A percentile compares a stretch with the other conserved stretches of the same genome.
Evolutionary conservation across 2,888 invertebrate genomes (phyloP).

Genomic region (Polylopha cassiicola): DNA sequence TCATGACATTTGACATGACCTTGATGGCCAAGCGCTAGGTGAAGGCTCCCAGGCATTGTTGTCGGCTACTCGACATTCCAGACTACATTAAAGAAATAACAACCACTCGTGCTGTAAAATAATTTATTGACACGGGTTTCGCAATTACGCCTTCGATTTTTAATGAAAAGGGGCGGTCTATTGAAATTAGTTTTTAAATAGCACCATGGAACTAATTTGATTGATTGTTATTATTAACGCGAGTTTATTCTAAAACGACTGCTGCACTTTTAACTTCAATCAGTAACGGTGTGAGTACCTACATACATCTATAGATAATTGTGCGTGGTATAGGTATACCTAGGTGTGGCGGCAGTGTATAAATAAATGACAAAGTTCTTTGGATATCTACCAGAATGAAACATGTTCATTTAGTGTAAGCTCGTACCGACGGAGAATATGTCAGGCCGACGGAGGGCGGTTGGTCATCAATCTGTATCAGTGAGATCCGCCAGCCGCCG

Average conservation of each 20-base stretch:
- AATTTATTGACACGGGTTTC: conserved; percentile 31
- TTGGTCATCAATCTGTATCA: conserved; percentile 50
- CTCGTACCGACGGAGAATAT: conserved; percentile 19
- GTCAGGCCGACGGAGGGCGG: conserved; percentile 22
- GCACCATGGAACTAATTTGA: conserved; percentile 32
- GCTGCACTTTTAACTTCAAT: too few relatives aligned
- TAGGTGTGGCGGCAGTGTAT: too few relatives aligned
- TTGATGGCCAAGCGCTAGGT: conserved; percentile 34
- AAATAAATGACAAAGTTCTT: too few relatives aligned
- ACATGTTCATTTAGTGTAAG: conserved; percentile 19
- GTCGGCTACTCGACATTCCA: conserved; percentile 23
- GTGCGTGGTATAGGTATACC: too few relatives aligned
- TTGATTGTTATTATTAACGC: conserved; percentile 14
- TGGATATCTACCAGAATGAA: too few relatives aligned
- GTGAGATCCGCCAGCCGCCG: conserved; percentile 32
- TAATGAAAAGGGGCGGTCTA: conserved; percentile 35
- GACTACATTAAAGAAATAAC: conserved; percentile 18
- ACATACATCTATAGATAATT: too few relatives aligned
- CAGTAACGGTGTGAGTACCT: too few relatives aligned
- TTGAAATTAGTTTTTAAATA: conserved; percentile 29
- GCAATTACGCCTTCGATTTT: conserved; percentile 28
- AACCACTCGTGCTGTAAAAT: conserved; percentile 24
- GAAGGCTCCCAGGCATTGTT: conserved; percentile 28
- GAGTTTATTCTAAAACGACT: too few relatives aligned
- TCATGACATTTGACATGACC: conserved; percentile 48